phyloP scores from a whole-genome alignment of 2,888 invertebrate species.

The Xiphydria camelus region DNA sequence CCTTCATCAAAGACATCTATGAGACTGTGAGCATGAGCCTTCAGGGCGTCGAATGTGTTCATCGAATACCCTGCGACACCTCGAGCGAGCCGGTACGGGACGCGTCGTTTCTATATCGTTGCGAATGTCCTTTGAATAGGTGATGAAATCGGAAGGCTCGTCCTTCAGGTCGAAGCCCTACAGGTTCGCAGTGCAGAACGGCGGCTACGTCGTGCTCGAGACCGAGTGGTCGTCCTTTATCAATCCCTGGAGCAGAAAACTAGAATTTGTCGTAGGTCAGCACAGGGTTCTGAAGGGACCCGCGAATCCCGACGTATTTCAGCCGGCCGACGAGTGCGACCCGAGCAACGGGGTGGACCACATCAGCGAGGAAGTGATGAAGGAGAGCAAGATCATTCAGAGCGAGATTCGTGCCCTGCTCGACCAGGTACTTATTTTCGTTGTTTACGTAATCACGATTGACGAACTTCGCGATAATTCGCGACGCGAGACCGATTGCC shows the following conservation, averaged over 20 bases:
- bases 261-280: conserved; percentile 88
- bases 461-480: too few relatives aligned
- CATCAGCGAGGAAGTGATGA: conserved; percentile 66
- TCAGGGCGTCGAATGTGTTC: background rate
- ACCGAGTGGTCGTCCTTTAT: conserved; percentile 93
- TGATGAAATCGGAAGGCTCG: conserved; percentile 73
- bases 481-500: too few relatives aligned
- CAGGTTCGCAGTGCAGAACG: conserved; percentile 82
- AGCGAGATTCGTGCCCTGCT: conserved; percentile 71
- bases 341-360: conserved; percentile 46
- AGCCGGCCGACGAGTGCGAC: conserved; percentile 53
- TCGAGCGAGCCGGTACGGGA: too few relatives aligned
- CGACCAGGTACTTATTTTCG: conserved; percentile 74
- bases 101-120: background rate
- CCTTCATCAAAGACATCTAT: conserved; percentile 78
- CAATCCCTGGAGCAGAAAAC: conserved; percentile 89
- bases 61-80: too few relatives aligned
- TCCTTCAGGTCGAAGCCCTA: conserved; percentile 76
- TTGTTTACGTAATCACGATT: too few relatives aligned
- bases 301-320: conserved; percentile 74
- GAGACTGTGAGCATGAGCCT: conserved; percentile 64
- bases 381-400: conserved; percentile 65
- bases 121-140: conserved; percentile 51
- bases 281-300: conserved; percentile 80
- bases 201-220: conserved; percentile 79